Evolutionary conservation across 2,797 vertebrate species (phyloP), one percentile per base, ranked within the genome.

Genomic region (Loriculus beryllinus): DNA sequence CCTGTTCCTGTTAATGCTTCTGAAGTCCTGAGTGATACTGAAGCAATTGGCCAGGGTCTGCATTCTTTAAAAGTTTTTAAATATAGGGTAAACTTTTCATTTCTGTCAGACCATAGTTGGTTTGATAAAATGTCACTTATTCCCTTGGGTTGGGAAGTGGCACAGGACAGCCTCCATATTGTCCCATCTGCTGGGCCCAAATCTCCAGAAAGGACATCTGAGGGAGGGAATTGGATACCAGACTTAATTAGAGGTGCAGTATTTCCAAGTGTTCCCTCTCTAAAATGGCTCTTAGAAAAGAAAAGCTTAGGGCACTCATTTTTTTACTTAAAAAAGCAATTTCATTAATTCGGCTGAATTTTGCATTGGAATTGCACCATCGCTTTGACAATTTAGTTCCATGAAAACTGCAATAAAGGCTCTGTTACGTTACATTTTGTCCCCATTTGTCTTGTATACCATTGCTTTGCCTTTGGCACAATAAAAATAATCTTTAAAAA

Each of bases 401-500:
- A 31, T 82, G 48, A 86, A 94, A 93, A 88, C 89, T 90, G 82
- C 82, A 90, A 79, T 90, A 86, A 91, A 76, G 33, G 33, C 35
- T 90, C 51, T 1, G 56, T 77, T 88, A 86, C 0, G 10, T 77
- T 84, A 74, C 74, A 86, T 96, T 95, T 86, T 90, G 81, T 82
- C 67, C 71, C 88, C 94, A 92, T 95, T 96, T 93, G 63, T 93
- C 92, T 90, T 88, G 80, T 88, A 42, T 67, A 90, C 80, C 80
- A 88, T 40, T 91, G 80, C 80, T 56, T 95, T 93, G 87, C 95
- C 92, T 93, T 88, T 74, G 91, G 89, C 91, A 88, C 82, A 92
- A 95, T 90, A 92, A 95, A 97, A 91, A 88, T 93, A 96, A 94
- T 96, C 91, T 92, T 94, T 93, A 92, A 90, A 95, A 96, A 90